Base-by-base conservation (phyloP, 1,140 invertebrate genomes). In the Lordiphosa clarofinis region DNA sequence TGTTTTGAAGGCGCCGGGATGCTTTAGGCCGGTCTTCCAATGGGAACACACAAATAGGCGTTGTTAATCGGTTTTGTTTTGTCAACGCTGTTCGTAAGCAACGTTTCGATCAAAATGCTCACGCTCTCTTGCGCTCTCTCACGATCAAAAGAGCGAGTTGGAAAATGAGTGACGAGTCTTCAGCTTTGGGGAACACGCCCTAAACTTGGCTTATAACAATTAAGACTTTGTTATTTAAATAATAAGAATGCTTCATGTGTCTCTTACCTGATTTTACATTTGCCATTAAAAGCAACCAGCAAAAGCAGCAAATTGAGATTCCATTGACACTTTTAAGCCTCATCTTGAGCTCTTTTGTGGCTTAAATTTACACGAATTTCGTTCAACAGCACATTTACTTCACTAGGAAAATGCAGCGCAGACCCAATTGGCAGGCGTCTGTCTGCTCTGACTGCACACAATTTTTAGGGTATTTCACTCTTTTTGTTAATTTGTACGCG, bases 101-200 rank as follows among this genome's bases (percentile, higher is more conserved):
- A 67, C 68, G 46, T 40, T 76, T 47, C 33, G 56, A 76, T 58
- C 56, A 49, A 28, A 52, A 6, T 7, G 9, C 59, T 36, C 49
- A 13, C 15, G 11, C 24, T 12, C 31, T 15, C 42, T 8, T 19
- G 24, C 9, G 15, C 28, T 13, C 5, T n/a, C 43, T n/a, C 3
- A 21, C 43, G 75, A 70, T 75, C 76, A 44, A 54, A 71, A 84
- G 78, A 82, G 68, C 56, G 74, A 79, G 69, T 79, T 81, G 13
- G 50, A 84, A 67, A 61, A 42, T 69, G 66, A 82, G 76, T 65
- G 78, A 81, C 72, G 68, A 82, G 76, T 82, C 59, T 65, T 49
- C 78, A 78, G 42, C 78, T 69, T 71, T 76, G 78, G 64, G 79
- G 78, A 73, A 84, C 78, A 82, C 78, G 78, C 78, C 78, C 78